Conservation (phyloP, 23 tunicate genomes). For the Aplidium turbinatum region DNA sequence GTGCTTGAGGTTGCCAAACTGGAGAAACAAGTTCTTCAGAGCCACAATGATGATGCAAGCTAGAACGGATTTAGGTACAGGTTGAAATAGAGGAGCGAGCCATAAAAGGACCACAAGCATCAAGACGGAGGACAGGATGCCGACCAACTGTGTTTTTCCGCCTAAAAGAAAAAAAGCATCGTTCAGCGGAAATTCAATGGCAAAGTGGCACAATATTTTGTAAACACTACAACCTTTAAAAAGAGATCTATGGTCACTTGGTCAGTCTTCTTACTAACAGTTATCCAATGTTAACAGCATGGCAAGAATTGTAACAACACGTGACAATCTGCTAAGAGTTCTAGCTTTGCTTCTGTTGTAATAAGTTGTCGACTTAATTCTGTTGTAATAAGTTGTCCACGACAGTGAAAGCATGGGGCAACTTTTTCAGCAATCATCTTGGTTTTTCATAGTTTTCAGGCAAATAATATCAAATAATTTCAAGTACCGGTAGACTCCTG, state of each 20-base stretch:
- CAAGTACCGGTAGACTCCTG: conserved; percentile 86
- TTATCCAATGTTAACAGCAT: too few relatives aligned
- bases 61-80: conserved; percentile 89
- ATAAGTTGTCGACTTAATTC: too few relatives aligned
- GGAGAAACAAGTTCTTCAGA: conserved; percentile 73
- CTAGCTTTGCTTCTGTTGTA: too few relatives aligned
- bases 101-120: conserved; percentile 85
- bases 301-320: too few relatives aligned
- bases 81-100: conserved; percentile 86
- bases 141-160: conserved; percentile 92
- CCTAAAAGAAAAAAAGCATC: conserved; percentile 26
- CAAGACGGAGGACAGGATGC: conserved; percentile 77
- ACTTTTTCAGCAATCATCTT: too few relatives aligned
- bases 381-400: too few relatives aligned
- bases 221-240: too few relatives aligned
- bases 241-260: too few relatives aligned
- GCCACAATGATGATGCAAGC: conserved; percentile 95
- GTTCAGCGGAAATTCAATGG: background rate
- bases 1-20: conserved; percentile 60
- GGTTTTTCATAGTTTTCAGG: background rate
- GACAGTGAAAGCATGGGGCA: too few relatives aligned
- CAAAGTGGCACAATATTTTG: too few relatives aligned
- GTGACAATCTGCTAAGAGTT: too few relatives aligned
- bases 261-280: too few relatives aligned
- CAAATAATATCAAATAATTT: background rate